Percentiles rank a stretch among this genome's conserved stretches.
These are phyloP conservation scores for Lasioglossum oenotherae DNA, from an alignment of 2,888 invertebrate species.

Conservation along the genomic window DNA sequence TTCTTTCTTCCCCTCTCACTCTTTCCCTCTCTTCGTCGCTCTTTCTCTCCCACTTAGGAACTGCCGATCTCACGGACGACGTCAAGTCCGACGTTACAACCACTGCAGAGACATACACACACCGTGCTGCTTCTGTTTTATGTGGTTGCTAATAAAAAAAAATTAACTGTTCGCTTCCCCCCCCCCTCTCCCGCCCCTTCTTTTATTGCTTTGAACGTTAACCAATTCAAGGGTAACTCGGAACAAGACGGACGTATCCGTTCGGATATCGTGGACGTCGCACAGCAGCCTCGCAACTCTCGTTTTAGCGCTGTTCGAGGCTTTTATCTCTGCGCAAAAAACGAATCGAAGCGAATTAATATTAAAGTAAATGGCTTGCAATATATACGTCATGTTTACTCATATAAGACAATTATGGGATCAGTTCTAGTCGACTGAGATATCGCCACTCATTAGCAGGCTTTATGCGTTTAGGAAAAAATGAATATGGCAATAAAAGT, in stretches of 20 bases:
- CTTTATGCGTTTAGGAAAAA: background rate
- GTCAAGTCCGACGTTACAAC: conserved; percentile 45
- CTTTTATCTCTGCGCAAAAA: no score
- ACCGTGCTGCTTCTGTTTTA: conserved; percentile 25
- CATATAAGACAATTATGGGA: background rate
- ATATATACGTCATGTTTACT: background rate
- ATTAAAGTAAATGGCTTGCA: background rate
- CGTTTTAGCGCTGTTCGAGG: background rate
- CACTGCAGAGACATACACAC: conserved; percentile 33
- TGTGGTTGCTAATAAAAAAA: conserved; percentile 31
- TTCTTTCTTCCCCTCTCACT: background rate
- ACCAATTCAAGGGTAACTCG: conserved; percentile 2
- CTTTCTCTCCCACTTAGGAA: conserved; percentile 31
- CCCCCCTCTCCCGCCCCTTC: background rate
- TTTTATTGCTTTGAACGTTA: conserved; percentile 18
- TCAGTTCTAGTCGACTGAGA: no score
- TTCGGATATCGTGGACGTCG: background rate
- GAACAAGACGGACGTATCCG: background rate
- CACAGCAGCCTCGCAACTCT: background rate
- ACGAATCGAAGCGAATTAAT: background rate
- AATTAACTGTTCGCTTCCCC: conserved; percentile 24
- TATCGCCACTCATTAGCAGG: background rate
- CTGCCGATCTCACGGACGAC: conserved; percentile 35
- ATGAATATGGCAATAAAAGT: no score
- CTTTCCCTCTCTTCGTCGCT: background rate